Evolutionary conservation across 2,797 vertebrate species (phyloP), one percentile per base, ranked within the genome.

Genomic region (Sternarchorhynchus goeldii): DNA sequence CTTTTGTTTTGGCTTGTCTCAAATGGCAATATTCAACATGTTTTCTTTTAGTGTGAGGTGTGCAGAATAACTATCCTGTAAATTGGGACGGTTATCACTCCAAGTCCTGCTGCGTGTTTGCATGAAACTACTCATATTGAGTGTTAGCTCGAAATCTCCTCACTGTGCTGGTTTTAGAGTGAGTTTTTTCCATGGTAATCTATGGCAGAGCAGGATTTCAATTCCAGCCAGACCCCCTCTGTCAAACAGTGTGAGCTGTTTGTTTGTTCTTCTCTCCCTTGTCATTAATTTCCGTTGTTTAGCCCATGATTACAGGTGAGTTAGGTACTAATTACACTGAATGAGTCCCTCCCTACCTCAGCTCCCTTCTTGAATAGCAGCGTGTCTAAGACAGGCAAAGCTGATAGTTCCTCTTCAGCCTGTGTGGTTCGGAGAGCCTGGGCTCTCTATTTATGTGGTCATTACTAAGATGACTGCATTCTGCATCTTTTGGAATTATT

Each of bases 301-400:
- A 81, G 60, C 66, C 71, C 76, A 71, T 83, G 69, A 83, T 85
- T 85, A 82, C 75, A 82, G 79, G 82, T 83, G 78, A 82, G 74
- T 80, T 73, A 76, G 71, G 78, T 80, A 74, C 80, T 82, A 77
- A 85, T 85, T 83, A 85, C 78, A 70, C 77, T 73, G 50, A 75
- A 76, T 73, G 79, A 76, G 81, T 81, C 81, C 77, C 77, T 83
- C 84, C 81, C 77, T 65, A 36, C 73, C 79, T 75, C 78, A 41
- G 36, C 56, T 75, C 69, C 58, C 64, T 76, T 70, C 66, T 81
- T 58, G 75, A 77, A 78, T 77, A 56, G 65, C 79, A 73, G 50
- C 32, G 34, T 77, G 39, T 34, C 50, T 65, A 21, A 45, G 34
- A 65, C 63, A 72, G 60, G 72, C 50, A 59, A 66, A 56, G 29